Percentiles rank a stretch among this genome's conserved stretches.
Conservation (phyloP, 2,797 vertebrate genomes). For the Xyrichtys novacula region DNA sequence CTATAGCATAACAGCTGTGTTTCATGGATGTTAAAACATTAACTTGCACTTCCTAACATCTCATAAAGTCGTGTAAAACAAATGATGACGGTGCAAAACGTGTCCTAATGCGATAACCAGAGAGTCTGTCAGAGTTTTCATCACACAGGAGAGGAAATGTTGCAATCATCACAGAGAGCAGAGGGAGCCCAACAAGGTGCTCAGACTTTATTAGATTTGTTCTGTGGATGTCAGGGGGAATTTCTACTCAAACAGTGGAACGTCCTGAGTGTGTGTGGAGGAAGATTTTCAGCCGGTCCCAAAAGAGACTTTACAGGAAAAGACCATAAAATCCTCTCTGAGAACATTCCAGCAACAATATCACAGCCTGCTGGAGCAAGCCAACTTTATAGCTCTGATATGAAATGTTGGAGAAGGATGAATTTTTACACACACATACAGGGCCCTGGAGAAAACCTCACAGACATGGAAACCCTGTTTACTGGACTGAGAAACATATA, state of each 20-base stretch:
- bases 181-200: conserved; percentile 61
- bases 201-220: conserved; percentile 76
- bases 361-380: conserved; percentile 58
- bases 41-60: background rate
- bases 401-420: conserved; percentile 48
- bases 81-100: conserved; percentile 5
- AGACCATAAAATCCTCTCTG: conserved; percentile 64
- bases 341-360: conserved; percentile 68
- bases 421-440: conserved; percentile 12
- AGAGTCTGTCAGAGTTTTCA: conserved; percentile 10
- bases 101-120: conserved; percentile 1
- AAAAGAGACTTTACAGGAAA: conserved; percentile 61
- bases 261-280: conserved; percentile 40
- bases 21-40: conserved; percentile 1
- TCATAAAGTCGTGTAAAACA: conserved; percentile 4
- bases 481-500: conserved; percentile 41
- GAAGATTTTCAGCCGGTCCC: conserved; percentile 57
- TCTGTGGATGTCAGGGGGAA: conserved; percentile 61
- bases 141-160: background rate
- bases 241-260: conserved; percentile 50
- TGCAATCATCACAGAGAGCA: conserved; percentile 46
- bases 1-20: conserved; percentile 13
- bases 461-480: conserved; percentile 45
- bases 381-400: conserved; percentile 58
- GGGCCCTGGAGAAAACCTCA: conserved; percentile 21